Evolutionary conservation across 2,113 vertebrate genomes (phyloP), one percentile per base, ranked within the genome.

Genomic region (Chascanopsetta lugubris): DNA sequence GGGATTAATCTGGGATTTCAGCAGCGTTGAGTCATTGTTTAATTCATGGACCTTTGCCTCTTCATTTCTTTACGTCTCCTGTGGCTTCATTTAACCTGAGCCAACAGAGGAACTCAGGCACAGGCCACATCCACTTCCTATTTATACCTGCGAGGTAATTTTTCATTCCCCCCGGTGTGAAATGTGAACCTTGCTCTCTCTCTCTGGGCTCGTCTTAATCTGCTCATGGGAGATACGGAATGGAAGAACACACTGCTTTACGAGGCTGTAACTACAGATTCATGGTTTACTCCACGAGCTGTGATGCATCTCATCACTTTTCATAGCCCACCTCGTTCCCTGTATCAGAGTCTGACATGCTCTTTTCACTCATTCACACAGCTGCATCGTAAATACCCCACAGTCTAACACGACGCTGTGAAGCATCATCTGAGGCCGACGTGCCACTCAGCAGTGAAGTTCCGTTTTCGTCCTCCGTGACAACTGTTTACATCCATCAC

Each of bases 1-100:
- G 69, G 58, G 71, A 57, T 75, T 77, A 77, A 49, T 34, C 2
- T 58, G 48, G 64, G 56, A 73, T 76, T 50, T 66, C 76, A 56
- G 53, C 77, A 66, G 20, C 55, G 58, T 51, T 38, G 61, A 45
- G 25, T 57, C 65, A 60, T 61, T 72, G 61, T 58, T 70, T 72
- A 63, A 77, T 79, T 65, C 47, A 77, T 62, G 51, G 17, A 15
- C 64, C 60, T 73, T 66, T 59, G 60, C 55, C 18, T 64, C n/a
- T 79, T 36, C 54, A n/a, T 22, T 17, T 64, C n/a, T 79, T 36
- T 54, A n/a, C 20, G 17, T 49, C 27, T 66, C 6, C 22, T 1
- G 5, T 67, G 65, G 49, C 29, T 36, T 65, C 9, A 11, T 53
- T 55, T n/a, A 18, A 49, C 36, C 61, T 46, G 50, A 46, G 58